A percentile compares a stretch with the other conserved stretches of the same genome.
phyloP scores from a whole-genome alignment of 2,113 vertebrate genomes.

The Barbus barbus region DNA sequence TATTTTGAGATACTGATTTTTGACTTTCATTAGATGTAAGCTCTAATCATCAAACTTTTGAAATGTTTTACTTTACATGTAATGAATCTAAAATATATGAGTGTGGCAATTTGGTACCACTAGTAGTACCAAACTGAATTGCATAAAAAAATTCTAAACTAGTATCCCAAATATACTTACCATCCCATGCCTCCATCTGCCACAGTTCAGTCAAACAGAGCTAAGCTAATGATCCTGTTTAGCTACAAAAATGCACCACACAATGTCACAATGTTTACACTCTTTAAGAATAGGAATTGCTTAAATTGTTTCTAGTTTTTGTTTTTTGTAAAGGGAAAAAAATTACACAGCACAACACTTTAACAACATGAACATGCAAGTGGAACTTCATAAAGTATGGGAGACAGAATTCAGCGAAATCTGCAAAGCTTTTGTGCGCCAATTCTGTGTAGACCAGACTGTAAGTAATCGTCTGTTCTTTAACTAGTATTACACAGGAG shows the following conservation, averaged over 20 bases:
- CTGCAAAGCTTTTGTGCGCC: background rate
- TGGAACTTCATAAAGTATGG: background rate
- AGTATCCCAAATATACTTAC: too few species aligned
- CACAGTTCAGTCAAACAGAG: background rate
- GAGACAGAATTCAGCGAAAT: background rate
- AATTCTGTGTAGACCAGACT: background rate
- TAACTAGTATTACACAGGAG: background rate
- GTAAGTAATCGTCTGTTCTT: slow-evolving; percentile 6
- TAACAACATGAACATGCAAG: background rate
- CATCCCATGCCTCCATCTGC: background rate
- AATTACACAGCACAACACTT: background rate
- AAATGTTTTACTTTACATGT: too few species aligned
- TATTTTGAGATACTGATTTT: too few species aligned
- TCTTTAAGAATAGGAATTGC: background rate
- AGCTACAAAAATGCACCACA: background rate
- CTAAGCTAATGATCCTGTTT: background rate
- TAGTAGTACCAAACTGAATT: background rate
- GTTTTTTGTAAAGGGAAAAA: too few species aligned
- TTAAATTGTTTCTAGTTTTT: background rate
- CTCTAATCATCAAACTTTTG: too few species aligned
- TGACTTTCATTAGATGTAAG: too few species aligned
- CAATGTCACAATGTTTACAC: background rate
- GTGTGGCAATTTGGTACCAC: background rate
- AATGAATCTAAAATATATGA: too few species aligned
- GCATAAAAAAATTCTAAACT: background rate